Evolutionary conservation across 2,797 vertebrate genomes (phyloP).

Genomic region (Gymnopithys bicolor): DNA sequence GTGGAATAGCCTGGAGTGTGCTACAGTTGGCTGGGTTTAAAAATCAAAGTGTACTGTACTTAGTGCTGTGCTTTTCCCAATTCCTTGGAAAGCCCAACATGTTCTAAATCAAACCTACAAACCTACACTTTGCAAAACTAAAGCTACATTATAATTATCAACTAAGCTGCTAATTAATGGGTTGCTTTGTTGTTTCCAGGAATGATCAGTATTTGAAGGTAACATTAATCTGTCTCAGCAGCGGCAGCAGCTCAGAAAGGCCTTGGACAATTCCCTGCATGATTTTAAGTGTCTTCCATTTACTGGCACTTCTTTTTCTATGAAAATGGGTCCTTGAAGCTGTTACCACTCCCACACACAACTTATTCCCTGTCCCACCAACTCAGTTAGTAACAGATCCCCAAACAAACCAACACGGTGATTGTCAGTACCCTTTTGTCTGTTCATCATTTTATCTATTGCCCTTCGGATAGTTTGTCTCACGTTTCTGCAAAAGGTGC

Average conservation of each 20-base stretch:
- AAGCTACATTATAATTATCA: neutral
- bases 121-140: neutral
- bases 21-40: neutral
- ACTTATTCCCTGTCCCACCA: neutral
- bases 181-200: neutral
- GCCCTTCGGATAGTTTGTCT: neutral
- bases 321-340: neutral
- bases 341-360: neutral
- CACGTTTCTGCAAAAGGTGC: neutral
- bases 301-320: neutral
- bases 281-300: neutral
- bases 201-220: neutral
- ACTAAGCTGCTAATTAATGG: neutral
- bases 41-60: neutral
- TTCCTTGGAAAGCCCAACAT: neutral
- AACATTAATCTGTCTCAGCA: neutral
- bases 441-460: neutral
- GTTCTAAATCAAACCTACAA: neutral
- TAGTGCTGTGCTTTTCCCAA: neutral
- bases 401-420: neutral
- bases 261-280: neutral
- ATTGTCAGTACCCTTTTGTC: neutral
- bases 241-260: neutral
- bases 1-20: neutral
- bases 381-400: neutral